Base-by-base conservation (phyloP, 2,797 vertebrate genomes). In the Tangara arthus region DNA sequence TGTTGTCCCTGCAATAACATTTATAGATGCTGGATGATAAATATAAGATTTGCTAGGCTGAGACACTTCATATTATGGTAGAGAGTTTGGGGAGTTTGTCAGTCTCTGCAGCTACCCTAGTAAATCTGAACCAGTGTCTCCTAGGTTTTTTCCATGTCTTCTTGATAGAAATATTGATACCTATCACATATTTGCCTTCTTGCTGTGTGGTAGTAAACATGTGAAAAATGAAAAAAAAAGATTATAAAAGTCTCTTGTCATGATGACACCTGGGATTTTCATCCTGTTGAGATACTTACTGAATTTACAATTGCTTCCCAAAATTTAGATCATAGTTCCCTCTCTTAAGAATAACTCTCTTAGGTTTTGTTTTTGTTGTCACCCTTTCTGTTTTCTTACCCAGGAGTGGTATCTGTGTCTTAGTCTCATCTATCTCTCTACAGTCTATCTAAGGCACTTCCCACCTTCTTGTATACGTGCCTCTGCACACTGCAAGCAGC, bases 361-460 rank as follows among this genome's bases (percentile, higher is more conserved):
- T 49, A 70, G 35, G 15, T 6, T 39, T 71, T 16, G 26, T 18
- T 57, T 57, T 57, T 57, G 24, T 26, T 57, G 57, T 49, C 64
- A 56, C 8, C 8, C 16, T 34, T 72, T 87, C n/a, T 81, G 26
- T 72, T 89, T n/a, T 55, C 28, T 42, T 85, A 35, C 12, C 11
- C 60, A 80, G 59, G 26, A 56, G 4, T 50, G 34, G 15, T 70
- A 55, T 80, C 46, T 86, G 27, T 71, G 49, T 72, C 55, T 77
- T 53, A 61, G 47, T 70, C 72, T 95, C 89, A 72, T 95, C 69
- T 91, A 30, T 91, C 90, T 90, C 35, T 82, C 87, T 88, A 86
- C 44, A 52, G 28, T 85, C 59, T 82, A 57, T 84, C 73, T 76
- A 76, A 81, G 77, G 64, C 73, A 70, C 71, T 81, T 82, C 56